phyloP scores from a whole-genome alignment of 2,797 vertebrate genomes.

The Nannoperca australis region DNA sequence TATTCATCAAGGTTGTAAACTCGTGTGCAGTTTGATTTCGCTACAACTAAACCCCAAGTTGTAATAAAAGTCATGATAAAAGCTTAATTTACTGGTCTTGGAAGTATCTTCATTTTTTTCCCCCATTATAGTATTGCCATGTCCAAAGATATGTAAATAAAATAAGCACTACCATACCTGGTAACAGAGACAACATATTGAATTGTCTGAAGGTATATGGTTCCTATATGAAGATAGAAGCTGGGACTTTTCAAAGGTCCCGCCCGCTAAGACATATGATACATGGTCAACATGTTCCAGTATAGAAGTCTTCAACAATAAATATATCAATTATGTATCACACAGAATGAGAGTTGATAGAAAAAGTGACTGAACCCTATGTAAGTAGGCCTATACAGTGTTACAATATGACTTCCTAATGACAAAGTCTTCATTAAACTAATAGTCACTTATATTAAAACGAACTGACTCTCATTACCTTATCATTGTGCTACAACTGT shows the following conservation, averaged over 20 bases:
- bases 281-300: background rate
- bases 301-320: background rate
- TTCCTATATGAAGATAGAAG: background rate
- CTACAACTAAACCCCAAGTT: background rate
- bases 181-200: background rate
- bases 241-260: background rate
- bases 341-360: background rate
- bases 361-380: background rate
- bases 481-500: constrained; percentile 58
- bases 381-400: background rate
- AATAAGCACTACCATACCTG: background rate
- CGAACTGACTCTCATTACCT: constrained; percentile 59
- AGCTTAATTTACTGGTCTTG: background rate
- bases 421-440: constrained; percentile 51
- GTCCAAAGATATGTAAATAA: background rate
- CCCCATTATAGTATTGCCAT: background rate
- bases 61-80: background rate
- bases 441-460: constrained; percentile 54
- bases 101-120: background rate
- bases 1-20: constrained; percentile 1
- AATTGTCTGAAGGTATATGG: background rate
- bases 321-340: background rate
- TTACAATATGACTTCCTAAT: constrained; percentile 35
- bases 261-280: background rate
- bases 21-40: background rate